Evolutionary conservation across 2,113 vertebrate species (phyloP), one percentile per base, ranked within the genome.

Genomic region (Neotragus moschatus): DNA sequence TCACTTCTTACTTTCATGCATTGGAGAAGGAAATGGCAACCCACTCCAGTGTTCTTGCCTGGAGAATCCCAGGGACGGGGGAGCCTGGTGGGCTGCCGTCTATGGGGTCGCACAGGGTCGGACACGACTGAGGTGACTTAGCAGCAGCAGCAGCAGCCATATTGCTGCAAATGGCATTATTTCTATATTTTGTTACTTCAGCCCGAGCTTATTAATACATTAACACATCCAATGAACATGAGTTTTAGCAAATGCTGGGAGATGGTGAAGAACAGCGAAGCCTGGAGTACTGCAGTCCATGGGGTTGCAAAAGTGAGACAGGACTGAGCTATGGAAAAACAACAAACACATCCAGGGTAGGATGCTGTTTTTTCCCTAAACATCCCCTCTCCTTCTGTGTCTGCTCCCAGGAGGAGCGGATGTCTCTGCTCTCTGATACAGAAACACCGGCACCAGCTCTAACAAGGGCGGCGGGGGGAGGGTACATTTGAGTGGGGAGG

Each of bases 251-350:
- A 75, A 75, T 11, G 2, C 36, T 43, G 23, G 36, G 70, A 75
- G 70, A 75, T 26, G 39, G 23, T 75, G 70, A 43, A 75, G 23
- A 39, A 43, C 23, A 75, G 70, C 3, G 3, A 75, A 75, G 36
- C 36, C 36, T 43, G 36, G 70, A 6, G 1, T 75, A 36, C 36
- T 26, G 70, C 36, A 75, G 70, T 75, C 12, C 23, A 26, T 4
- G 39, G 70, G 6, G 23, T 7, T 75, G 70, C 70, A 75, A 75
- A 75, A 70, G n/a, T 39, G 66, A 70, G n/a, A 70, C n/a, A 70
- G n/a, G 70, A 43, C 70, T 43, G 11, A 75, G 70, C 0, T 0
- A 39, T 0, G 2, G 19, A 23, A 73, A 19, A 70, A 23, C 66
- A 43, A 43, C 70, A 75, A 36, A 55, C 36, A 33, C 45, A 26